Conservation (phyloP, 1,140 invertebrate genomes). For the Halesus radiatus region DNA sequence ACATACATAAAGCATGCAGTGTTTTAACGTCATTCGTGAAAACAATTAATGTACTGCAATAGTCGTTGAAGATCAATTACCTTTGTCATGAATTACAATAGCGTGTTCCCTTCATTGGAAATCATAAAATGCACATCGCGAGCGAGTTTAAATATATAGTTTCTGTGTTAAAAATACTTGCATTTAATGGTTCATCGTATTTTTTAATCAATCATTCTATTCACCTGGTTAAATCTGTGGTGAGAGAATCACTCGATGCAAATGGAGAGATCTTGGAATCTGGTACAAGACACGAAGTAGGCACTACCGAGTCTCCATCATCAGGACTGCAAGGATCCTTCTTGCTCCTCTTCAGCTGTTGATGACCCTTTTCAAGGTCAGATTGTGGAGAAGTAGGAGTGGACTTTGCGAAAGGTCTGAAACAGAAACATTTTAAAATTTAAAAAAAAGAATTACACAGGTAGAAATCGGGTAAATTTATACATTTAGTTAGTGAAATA, state of each 20-base stretch:
- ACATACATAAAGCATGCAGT: too few relatives aligned
- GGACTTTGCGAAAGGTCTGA: constrained; percentile 61
- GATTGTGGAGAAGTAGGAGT: constrained; percentile 71
- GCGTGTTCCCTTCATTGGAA: too few relatives aligned
- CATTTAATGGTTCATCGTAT: not conserved
- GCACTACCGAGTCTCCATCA: constrained; percentile 64
- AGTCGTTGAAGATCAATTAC: too few relatives aligned
- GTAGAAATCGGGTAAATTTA: too few relatives aligned
- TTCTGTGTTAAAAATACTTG: too few relatives aligned
- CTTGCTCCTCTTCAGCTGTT: constrained; percentile 52
- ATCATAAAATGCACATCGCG: too few relatives aligned
- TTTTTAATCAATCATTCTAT: not conserved
- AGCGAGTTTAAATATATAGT: too few relatives aligned
- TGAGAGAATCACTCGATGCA: constrained; percentile 84
- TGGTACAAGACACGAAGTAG: constrained; percentile 60
- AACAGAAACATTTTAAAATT: not conserved
- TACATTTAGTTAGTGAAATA: too few relatives aligned
- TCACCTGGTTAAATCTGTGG: constrained; percentile 77
- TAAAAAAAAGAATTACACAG: not conserved
- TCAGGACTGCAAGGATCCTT: constrained; percentile 56
- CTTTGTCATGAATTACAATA: too few relatives aligned
- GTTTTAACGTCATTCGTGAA: too few relatives aligned
- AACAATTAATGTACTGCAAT: too few relatives aligned
- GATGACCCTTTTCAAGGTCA: constrained; percentile 54
- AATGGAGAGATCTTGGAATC: constrained; percentile 76